Evolutionary conservation across 2,797 vertebrate species (phyloP).

Genomic region (Sebastes hopkinsi): DNA sequence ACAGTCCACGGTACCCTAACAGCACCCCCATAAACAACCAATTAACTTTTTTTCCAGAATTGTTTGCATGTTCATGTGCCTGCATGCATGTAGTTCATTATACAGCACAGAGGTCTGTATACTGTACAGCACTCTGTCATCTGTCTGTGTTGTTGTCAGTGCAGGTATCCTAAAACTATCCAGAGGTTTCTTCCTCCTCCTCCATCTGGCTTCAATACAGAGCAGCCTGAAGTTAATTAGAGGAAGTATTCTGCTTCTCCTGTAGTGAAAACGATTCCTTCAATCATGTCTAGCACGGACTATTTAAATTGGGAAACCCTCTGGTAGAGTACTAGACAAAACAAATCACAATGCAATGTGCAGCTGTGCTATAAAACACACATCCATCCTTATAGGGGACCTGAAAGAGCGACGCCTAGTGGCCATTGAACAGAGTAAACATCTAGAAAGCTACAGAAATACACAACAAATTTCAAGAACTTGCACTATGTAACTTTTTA

Average conservation of each 20-base stretch:
- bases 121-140: not conserved
- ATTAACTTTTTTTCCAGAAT: not conserved
- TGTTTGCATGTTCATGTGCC: not conserved
- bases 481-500: not conserved
- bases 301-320: slow-evolving; percentile 35
- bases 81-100: not conserved
- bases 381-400: not conserved
- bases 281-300: slow-evolving; percentile 4
- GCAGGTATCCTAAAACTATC: slow-evolving; percentile 32
- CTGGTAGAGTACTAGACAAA: not conserved
- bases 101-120: not conserved
- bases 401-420: slow-evolving; percentile 63
- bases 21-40: slow-evolving; percentile 26
- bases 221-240: slow-evolving; percentile 58
- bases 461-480: not conserved
- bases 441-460: not conserved
- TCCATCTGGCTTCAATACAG: slow-evolving; percentile 76
- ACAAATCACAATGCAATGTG: slow-evolving; percentile 19
- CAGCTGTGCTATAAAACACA: slow-evolving; percentile 1
- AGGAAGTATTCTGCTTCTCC: slow-evolving; percentile 44
- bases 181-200: slow-evolving; percentile 32
- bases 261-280: slow-evolving; percentile 42
- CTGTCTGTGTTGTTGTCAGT: slow-evolving; percentile 20
- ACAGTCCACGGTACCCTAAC: not conserved
- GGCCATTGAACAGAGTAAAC: slow-evolving; percentile 11